Conservation (phyloP, 2,797 vertebrate species). For the Cottoperca gobio region DNA sequence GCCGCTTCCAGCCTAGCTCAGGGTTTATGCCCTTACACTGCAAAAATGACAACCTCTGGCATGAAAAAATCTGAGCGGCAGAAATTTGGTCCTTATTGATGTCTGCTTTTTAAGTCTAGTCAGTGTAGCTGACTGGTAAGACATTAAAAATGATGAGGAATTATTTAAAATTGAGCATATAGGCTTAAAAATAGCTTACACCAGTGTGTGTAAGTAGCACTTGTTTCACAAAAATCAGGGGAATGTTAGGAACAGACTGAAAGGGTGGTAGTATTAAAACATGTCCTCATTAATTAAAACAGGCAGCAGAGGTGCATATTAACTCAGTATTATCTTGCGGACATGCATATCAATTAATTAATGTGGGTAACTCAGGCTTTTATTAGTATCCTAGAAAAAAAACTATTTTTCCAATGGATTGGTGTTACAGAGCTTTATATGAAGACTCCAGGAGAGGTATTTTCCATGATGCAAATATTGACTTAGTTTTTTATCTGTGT, state of each 20-base stretch:
- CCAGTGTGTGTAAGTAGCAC: slow-evolving; percentile 27
- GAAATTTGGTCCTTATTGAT: slow-evolving; percentile 96
- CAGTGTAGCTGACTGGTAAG: slow-evolving; percentile 38
- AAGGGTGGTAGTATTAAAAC: slow-evolving; percentile 44
- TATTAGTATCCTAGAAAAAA: slow-evolving; percentile 53
- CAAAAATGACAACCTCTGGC: slow-evolving; percentile 89
- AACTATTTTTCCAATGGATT: slow-evolving; percentile 58
- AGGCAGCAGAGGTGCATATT: slow-evolving; percentile 57
- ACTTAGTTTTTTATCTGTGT: slow-evolving; percentile 69
- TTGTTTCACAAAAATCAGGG: slow-evolving; percentile 60
- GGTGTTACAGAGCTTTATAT: slow-evolving; percentile 68
- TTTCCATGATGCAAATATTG: slow-evolving; percentile 55
- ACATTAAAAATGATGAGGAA: slow-evolving; percentile 39
- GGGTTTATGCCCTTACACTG: slow-evolving; percentile 88
- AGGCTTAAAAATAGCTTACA: slow-evolving; percentile 39
- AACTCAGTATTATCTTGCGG: slow-evolving; percentile 49
- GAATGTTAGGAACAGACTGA: slow-evolving; percentile 39
- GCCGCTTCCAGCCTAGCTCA: slow-evolving; percentile 87
- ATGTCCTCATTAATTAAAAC: slow-evolving; percentile 54
- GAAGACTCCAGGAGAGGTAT: slow-evolving; percentile 52
- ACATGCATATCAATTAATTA: slow-evolving; percentile 58
- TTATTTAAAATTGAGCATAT: slow-evolving; percentile 29
- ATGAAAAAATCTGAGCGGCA: slow-evolving; percentile 94
- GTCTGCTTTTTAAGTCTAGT: slow-evolving; percentile 30
- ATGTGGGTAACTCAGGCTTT: slow-evolving; percentile 71